Conservation (phyloP, 2,888 invertebrate species). For the Scaptomyza caliginosa region DNA sequence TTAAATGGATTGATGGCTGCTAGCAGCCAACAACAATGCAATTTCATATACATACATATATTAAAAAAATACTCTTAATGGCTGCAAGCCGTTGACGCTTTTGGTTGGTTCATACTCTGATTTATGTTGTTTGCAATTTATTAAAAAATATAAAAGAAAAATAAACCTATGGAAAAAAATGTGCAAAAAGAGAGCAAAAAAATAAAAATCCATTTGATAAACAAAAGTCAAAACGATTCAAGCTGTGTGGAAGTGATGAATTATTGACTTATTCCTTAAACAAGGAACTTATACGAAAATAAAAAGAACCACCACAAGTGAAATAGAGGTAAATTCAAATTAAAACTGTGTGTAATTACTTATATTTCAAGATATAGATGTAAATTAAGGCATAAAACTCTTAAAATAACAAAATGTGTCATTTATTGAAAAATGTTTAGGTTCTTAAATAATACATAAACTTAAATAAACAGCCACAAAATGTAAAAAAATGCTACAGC, state of each 20-base stretch:
- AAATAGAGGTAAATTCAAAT: too few relatives aligned
- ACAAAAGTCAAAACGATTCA: slow-evolving; percentile 7
- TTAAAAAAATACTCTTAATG: slow-evolving; percentile 49
- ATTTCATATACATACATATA: slow-evolving; percentile 8
- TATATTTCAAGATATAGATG: too few relatives aligned
- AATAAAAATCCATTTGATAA: slow-evolving; percentile 39
- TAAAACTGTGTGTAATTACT: too few relatives aligned
- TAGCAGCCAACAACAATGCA: slow-evolving; percentile 13
- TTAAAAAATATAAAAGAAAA: slow-evolving; percentile 44
- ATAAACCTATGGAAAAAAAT: slow-evolving; percentile 23
- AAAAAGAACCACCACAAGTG: too few relatives aligned
- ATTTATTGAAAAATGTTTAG: too few relatives aligned
- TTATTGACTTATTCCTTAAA: background rate
- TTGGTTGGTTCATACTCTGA: slow-evolving; percentile 49
- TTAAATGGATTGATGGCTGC: slow-evolving; percentile 74
- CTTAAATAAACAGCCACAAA: too few relatives aligned
- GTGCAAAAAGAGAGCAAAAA: slow-evolving; percentile 9
- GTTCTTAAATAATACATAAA: too few relatives aligned
- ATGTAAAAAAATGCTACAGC: too few relatives aligned
- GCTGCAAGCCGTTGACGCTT: slow-evolving; percentile 51
- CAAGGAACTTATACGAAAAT: background rate
- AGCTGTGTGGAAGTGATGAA: background rate
- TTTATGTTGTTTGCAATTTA: slow-evolving; percentile 71
- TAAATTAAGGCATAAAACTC: background rate
- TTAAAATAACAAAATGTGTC: background rate